A percentile compares a stretch with the other conserved stretches of the same genome.
Conservation (phyloP, 2,888 invertebrate genomes). For the Icerya purchasi region DNA sequence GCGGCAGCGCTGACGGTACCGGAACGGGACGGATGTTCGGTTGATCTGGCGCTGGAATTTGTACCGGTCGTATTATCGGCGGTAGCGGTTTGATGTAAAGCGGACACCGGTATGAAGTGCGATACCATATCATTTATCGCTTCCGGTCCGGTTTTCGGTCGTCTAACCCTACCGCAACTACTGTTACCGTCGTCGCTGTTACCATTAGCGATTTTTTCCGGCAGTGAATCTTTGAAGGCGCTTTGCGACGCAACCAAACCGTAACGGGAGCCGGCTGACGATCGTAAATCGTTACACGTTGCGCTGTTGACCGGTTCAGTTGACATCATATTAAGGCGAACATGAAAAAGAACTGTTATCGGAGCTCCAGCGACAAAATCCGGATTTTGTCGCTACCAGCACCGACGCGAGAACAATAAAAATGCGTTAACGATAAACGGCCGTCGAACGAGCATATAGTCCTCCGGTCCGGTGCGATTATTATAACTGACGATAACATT, state of each 20-base stretch:
- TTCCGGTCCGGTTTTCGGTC: too few relatives aligned
- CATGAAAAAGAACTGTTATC: too few relatives aligned
- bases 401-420: too few relatives aligned
- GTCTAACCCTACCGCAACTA: background rate
- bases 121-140: background rate
- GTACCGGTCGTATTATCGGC: background rate
- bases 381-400: too few relatives aligned
- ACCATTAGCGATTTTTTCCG: too few relatives aligned
- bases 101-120: background rate
- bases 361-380: too few relatives aligned
- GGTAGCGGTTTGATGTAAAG: background rate
- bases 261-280: background rate
- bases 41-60: background rate
- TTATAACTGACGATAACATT: too few relatives aligned
- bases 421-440: too few relatives aligned
- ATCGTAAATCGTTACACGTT: background rate
- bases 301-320: background rate
- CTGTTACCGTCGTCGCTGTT: background rate
- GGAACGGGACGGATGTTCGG: background rate
- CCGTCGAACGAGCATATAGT: too few relatives aligned
- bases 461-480: too few relatives aligned
- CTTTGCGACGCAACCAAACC: background rate
- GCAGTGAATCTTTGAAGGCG: too few relatives aligned
- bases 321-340: too few relatives aligned
- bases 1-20: background rate